Conservation (phyloP, 2,888 invertebrate species). For the Gymnoscelis rufifasciata region DNA sequence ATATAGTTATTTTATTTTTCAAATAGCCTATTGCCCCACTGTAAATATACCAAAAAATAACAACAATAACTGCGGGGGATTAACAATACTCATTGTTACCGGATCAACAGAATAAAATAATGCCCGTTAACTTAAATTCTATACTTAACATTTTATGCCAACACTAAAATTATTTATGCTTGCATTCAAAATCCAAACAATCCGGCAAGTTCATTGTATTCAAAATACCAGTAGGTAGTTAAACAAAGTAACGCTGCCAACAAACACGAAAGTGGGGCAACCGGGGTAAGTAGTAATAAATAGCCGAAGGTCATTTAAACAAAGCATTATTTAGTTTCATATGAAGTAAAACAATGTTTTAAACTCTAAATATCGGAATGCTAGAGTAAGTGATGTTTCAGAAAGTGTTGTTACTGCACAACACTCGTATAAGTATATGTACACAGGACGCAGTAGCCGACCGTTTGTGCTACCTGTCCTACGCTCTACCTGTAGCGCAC, state of each 20-base stretch:
- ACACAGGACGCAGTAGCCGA: conserved; percentile 66
- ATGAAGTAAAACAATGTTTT: conserved; percentile 20
- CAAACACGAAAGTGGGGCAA: conserved; percentile 27
- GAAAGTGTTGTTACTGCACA: conserved; percentile 18
- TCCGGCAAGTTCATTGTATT: conserved; percentile 21
- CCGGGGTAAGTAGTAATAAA: conserved; percentile 30
- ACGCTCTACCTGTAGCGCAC: conserved; percentile 62
- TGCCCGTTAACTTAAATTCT: too few relatives aligned
- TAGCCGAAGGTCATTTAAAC: conserved; percentile 28
- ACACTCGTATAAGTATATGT: conserved; percentile 59
- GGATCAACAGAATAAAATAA: too few relatives aligned
- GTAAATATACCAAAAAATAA: too few relatives aligned
- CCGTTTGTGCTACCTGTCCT: conserved; percentile 74
- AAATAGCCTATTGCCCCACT: too few relatives aligned
- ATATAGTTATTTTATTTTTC: too few relatives aligned
- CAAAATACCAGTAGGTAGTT: conserved; percentile 19
- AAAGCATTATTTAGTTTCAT: conserved; percentile 28
- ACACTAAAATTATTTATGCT: neutral
- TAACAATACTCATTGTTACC: too few relatives aligned
- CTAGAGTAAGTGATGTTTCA: conserved; percentile 3
- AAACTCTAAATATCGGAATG: conserved; percentile 1
- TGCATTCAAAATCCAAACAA: conserved; percentile 22
- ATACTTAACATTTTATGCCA: too few relatives aligned
- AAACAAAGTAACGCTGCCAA: conserved; percentile 26
- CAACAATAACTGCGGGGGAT: too few relatives aligned